Base-by-base conservation (phyloP, 2,888 invertebrate species). In the Phengaris alcon region DNA sequence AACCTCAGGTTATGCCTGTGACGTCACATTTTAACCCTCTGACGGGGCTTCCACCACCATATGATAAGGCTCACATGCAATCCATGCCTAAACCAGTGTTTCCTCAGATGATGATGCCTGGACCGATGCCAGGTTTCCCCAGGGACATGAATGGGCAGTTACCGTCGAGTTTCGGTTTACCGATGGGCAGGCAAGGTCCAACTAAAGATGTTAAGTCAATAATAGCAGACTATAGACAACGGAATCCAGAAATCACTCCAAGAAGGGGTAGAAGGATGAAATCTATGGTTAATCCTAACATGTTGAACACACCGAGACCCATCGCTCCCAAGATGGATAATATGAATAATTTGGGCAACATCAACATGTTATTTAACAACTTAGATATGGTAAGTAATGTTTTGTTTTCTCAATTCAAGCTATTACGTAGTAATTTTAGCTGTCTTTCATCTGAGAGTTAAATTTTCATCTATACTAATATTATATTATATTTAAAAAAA, bases 121-220 rank as follows among this genome's bases (percentile, higher is more conserved):
- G 92, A 0, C 84, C 83, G 1, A 80, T 91, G 81, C 88, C 86
- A 22, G 91, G 89, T 0, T 93, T 90, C 75, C 92, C 92, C 8
- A 86, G 91, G 79, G 93, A 91, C 75, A 90, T 93, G 85, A 95
- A 95, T 79, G 94, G 95, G 13, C 94, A 95, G 76, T 87, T 95
- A 76, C 94, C 95, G 0, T 79, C 84, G 0, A 95, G 95, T 77
- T 93, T 84, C 68, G 91, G 91, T 3, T 86, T 92, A 82, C 93
- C 90, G 0, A 94, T 94, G 89, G 96, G 96, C 0, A 93, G 96
- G 0, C 97, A 97, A 83, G 96, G 97, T 0, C 95, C 96, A 0
- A 96, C 96, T n/a, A 95, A 97, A 77, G 97, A 97, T 85, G 97
- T 97, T 0, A 95, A 96, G 84, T 96, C 97, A 6, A 96, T 97